Conservation (phyloP, 1,140 invertebrate species). For the Drosophila ogumai region DNA sequence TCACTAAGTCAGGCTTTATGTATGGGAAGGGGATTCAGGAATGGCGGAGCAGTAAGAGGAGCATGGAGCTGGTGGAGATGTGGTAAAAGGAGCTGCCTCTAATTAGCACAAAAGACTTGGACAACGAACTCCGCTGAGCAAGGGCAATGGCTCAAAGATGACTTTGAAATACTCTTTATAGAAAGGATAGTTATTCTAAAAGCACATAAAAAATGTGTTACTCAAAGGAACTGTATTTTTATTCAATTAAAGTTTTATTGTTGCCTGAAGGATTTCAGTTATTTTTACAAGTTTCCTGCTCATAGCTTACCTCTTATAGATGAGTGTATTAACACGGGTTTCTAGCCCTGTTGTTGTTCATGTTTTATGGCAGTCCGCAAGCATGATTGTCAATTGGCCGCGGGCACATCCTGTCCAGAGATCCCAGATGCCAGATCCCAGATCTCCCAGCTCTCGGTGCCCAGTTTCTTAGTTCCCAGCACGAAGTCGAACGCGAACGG, state of each 20-base stretch:
- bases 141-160: not conserved
- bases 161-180: constrained; percentile 9
- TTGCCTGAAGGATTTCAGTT: not conserved
- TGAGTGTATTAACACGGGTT: constrained; percentile 17
- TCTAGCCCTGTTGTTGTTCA: constrained; percentile 1
- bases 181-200: not conserved
- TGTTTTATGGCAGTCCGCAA: constrained; percentile 33
- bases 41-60: not conserved
- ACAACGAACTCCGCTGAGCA: constrained; percentile 38
- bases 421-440: constrained; percentile 33
- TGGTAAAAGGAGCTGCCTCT: constrained; percentile 14
- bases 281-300: not conserved
- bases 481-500: constrained; percentile 47
- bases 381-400: constrained; percentile 68
- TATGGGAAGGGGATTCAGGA: not conserved
- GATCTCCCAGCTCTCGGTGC: not conserved
- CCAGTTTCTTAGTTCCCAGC: constrained; percentile 8
- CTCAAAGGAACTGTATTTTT: not conserved
- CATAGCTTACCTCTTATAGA: not conserved
- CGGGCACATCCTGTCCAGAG: constrained; percentile 70
- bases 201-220: not conserved
- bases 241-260: not conserved
- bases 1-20: constrained; percentile 64
- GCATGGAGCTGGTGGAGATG: not conserved
- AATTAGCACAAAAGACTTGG: constrained; percentile 69